Evolutionary conservation across 2,888 invertebrate genomes (phyloP), one percentile per base, ranked within the genome.

Genomic region (Dicycla oo): DNA sequence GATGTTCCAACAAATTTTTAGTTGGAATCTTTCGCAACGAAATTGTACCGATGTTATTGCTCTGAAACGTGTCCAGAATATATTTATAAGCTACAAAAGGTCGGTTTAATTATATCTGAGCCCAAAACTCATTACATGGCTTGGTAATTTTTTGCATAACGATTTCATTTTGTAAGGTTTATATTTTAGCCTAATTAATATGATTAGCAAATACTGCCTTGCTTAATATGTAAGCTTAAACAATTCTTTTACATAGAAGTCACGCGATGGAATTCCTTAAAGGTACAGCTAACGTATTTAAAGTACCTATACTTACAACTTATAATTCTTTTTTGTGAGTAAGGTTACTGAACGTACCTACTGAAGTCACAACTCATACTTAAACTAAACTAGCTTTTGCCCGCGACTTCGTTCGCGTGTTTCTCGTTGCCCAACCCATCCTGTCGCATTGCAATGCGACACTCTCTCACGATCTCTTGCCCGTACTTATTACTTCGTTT

Each of bases 71-170:
- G 78, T 63, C 15, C 60, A n/a, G 81, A 84, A 78, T 81, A 49
- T 61, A 23, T 26, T 71, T 53, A 63, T 47, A 81, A 26, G 34
- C 64, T 49, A 61, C 66, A 64, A 84, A 82, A 69, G 81, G 78
- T 72, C 23, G 54, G 47, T 67, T 82, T 82, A 82, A 84, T 83
- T 80, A 82, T 74, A 72, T 56, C 53, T 54, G 38, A 81, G 43
- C 67, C 61, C 58, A 51, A 80, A 77, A 82, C 62, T 78, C 79
- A 78, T 78, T 82, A 78, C 56, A 61, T 54, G 53, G 53, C 49
- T 43, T 53, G 49, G 73, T 66, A 51, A 40, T 78, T 78, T 81
- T 79, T 82, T 79, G 63, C 79, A 73, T 67, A 73, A 72, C 63
- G 40, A 67, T 82, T 79, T 82, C 51, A 67, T 79, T 76, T 67